These are phyloP conservation scores for Limonius californicus DNA, from an alignment of 1,140 invertebrate genomes.

Conservation along the genomic window DNA sequence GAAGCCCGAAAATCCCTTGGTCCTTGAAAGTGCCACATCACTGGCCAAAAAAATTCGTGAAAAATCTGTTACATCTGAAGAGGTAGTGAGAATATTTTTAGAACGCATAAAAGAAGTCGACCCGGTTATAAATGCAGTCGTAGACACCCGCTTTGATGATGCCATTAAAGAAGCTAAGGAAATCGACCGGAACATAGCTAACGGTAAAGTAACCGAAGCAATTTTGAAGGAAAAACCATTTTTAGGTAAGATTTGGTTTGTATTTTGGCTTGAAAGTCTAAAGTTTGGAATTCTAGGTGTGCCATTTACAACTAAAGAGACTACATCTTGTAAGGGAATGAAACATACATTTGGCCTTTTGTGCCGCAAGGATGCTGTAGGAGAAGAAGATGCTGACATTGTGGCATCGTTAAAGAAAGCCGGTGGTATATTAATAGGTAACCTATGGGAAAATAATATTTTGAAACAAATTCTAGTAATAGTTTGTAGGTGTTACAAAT, in stretches of 20 bases:
- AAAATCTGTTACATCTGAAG: conserved; percentile 60
- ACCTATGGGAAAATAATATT: no score
- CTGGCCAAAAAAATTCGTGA: conserved; percentile 64
- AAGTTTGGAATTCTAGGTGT: conserved; percentile 58
- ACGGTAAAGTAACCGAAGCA: conserved; percentile 51
- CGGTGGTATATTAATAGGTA: conserved; percentile 67
- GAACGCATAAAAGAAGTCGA: conserved; percentile 78
- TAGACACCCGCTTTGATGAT: conserved; percentile 67
- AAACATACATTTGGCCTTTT: conserved; percentile 64
- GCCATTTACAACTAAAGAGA: conserved; percentile 73
- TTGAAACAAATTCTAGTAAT: no score
- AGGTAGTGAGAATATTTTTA: conserved; percentile 71
- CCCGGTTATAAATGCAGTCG: conserved; percentile 72
- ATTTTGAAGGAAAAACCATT: conserved; percentile 64
- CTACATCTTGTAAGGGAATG: conserved; percentile 57
- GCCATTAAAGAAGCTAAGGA: conserved; percentile 67
- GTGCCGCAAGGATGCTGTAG: conserved; percentile 52
- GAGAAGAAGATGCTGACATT: conserved; percentile 71
- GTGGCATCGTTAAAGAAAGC: conserved; percentile 69
- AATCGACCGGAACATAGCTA: conserved; percentile 64
- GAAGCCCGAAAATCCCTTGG: conserved; percentile 54
- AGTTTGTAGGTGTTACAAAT: conserved; percentile 70
- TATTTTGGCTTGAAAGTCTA: background rate
- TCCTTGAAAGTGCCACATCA: conserved; percentile 61
- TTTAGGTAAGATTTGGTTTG: conserved; percentile 51